Conservation (phyloP, 2,113 vertebrate species). For the Mesitornis unicolor region DNA sequence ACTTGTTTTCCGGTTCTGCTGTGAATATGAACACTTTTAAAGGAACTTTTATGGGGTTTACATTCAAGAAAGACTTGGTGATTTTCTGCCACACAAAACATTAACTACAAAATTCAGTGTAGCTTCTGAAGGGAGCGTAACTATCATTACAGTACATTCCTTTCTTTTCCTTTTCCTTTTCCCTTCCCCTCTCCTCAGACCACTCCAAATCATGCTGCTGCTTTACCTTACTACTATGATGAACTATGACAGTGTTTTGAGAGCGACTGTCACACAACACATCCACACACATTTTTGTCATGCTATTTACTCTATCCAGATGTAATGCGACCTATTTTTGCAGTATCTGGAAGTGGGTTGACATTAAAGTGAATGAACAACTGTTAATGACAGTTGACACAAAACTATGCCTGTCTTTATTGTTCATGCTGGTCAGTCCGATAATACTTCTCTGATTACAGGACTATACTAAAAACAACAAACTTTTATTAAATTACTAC, state of each 20-base stretch:
- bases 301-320: neutral
- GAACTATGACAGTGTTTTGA: neutral
- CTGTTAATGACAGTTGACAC: neutral
- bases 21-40: neutral
- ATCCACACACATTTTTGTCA: neutral
- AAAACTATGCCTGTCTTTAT: neutral
- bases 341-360: neutral
- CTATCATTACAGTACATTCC: neutral
- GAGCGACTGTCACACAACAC: neutral
- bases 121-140: neutral
- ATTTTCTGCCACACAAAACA: neutral
- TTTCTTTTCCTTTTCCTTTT: neutral
- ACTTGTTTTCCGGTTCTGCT: neutral
- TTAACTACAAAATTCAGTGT: neutral
- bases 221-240: neutral
- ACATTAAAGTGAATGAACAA: neutral
- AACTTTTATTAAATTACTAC: neutral
- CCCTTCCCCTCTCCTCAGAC: neutral
- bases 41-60: neutral
- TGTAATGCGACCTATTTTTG: neutral
- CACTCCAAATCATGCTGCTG: neutral
- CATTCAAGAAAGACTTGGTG: neutral
- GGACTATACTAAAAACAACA: neutral
- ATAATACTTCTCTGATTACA: neutral
- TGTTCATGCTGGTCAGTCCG: neutral